phyloP scores from a whole-genome alignment of 2,797 vertebrate species.

The Sphaeramia orbicularis region DNA sequence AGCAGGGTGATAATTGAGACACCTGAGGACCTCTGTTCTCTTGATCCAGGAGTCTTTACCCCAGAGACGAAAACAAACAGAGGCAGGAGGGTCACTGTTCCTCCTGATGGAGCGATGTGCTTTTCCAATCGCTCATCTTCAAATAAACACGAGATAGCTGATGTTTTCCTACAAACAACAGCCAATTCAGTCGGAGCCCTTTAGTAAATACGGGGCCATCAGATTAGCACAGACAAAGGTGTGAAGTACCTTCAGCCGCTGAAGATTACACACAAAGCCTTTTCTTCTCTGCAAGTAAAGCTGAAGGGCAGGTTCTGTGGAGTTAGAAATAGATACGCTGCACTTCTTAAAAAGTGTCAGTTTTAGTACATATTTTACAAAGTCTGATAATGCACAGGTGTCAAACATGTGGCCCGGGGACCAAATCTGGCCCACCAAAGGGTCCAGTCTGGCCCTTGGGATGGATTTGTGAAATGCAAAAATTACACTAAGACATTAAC shows the following conservation, averaged over 20 bases:
- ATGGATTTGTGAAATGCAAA: no score
- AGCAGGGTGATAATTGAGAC: slow-evolving; percentile 75
- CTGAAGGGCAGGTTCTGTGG: background rate
- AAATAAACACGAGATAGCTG: slow-evolving; percentile 40
- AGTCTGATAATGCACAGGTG: no score
- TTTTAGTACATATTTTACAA: no score
- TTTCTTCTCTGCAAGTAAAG: background rate
- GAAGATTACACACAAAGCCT: slow-evolving; percentile 32
- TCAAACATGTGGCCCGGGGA: no score
- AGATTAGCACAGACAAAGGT: slow-evolving; percentile 36
- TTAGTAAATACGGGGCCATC: slow-evolving; percentile 51
- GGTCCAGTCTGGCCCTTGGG: no score
- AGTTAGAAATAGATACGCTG: background rate
- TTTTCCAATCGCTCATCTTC: slow-evolving; percentile 56
- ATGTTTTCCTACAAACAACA: slow-evolving; percentile 67
- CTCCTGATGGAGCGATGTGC: slow-evolving; percentile 37
- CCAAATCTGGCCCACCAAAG: no score
- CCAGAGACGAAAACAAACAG: slow-evolving; percentile 42
- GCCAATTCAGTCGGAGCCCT: slow-evolving; percentile 18
- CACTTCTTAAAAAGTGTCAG: background rate
- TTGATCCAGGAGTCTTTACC: slow-evolving; percentile 20
- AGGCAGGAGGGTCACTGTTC: slow-evolving; percentile 22
- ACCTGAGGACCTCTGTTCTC: slow-evolving; percentile 71
- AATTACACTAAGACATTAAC: no score
- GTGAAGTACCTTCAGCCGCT: slow-evolving; percentile 34